Base-by-base conservation (phyloP, 1,140 invertebrate species). In the Bilobella aurantiaca region DNA sequence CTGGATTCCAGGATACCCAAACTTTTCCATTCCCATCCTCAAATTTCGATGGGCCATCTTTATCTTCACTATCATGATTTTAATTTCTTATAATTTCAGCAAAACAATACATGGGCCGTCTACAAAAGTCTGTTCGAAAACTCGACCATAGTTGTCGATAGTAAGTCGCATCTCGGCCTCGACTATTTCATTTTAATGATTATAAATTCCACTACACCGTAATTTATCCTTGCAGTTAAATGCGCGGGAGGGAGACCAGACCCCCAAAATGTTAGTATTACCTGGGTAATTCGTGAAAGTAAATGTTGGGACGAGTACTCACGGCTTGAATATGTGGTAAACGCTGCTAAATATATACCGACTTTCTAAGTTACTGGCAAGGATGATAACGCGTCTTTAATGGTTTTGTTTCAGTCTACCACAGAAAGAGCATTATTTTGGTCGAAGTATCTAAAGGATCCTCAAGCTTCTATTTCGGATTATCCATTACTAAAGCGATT, bases 241-340 rank as follows among this genome's bases (percentile, higher is more conserved):
- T 8, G 34, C 3, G 25, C 32, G 28, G 18, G 3, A 14, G 25
- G 31, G 14, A 27, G 18, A 3, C 32, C 25, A 12, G 59, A 37
- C 3, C 5, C 14, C 37, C 25, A 21, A 18, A 59, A 61, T 49
- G 34, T 66, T 31, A 28, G 30, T 2, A 70, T 78, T 59, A 67
- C 68, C 2, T 77, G 74, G 75, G 67, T 75, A 25, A 27, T 78
- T 18, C 62, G 75, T 42, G 70, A 75, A 46, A 75, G 75, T 37
- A 75, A 75, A 5, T 79, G 77, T 68, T 78, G 74, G 73, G 74
- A 77, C 61, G 77, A 78, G 63, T 78, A 78, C 66, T 56, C 75
- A 28, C 67, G 62, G 31, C 62, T 74, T 28, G 74, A 77, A 62
- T 67, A 73, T 25, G 25, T 72, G 57, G 74, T 76, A 69, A 68